Conservation (phyloP, 2,797 vertebrate genomes). For the Loris lydekkerianus region DNA sequence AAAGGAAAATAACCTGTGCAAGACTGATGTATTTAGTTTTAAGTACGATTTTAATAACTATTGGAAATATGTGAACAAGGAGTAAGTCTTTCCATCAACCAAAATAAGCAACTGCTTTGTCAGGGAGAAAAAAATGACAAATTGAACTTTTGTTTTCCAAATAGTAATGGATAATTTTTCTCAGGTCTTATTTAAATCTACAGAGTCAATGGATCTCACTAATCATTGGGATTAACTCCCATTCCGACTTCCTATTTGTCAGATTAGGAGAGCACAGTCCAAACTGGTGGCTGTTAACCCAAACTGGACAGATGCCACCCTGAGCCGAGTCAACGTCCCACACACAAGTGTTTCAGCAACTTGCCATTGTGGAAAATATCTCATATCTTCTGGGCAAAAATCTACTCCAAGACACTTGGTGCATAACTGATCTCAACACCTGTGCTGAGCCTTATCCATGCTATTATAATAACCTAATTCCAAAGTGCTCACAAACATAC, state of each 20-base stretch:
- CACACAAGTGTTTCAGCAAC: background rate
- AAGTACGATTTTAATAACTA: conserved; percentile 33
- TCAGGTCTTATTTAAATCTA: background rate
- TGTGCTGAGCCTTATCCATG: background rate
- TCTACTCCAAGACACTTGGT: background rate
- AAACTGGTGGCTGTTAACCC: background rate
- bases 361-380: background rate
- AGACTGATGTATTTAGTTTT: background rate
- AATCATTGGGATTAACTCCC: background rate
- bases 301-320: background rate
- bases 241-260: background rate
- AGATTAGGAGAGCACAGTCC: background rate
- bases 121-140: background rate
- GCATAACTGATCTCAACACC: background rate
- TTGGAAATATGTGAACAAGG: conserved; percentile 9
- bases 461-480: background rate
- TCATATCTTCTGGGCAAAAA: background rate
- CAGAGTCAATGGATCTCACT: background rate
- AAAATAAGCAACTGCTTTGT: background rate
- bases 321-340: background rate
- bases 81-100: background rate
- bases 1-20: conserved; percentile 34
- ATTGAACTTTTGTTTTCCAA: conserved; percentile 51
- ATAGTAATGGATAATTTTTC: background rate
- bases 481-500: background rate